Base-by-base conservation (phyloP, 2,888 invertebrate species). In the Parnassius smintheus region DNA sequence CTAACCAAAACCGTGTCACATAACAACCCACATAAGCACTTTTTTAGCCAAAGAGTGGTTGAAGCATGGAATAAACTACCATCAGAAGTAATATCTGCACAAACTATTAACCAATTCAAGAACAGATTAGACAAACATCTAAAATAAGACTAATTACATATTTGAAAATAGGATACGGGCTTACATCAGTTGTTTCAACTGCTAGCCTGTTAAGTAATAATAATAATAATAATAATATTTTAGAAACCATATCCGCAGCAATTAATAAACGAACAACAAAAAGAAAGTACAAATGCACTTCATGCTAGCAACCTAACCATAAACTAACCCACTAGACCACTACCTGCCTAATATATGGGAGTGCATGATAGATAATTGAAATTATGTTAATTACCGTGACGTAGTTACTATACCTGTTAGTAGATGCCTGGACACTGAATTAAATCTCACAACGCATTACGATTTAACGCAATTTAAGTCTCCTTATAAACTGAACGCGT, bases 391-490 rank as follows among this genome's bases (percentile, higher is more conserved):
- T 57, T 18, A 49, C 46, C 18, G 42, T 62, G 41, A 57, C 62
- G 62, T 53, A 53, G 49, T 13, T 11, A 41, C 56, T 57, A 52
- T 62, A 62, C 57, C 53, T 48, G 56, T 49, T 57, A 53, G 48
- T 62, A 56, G 56, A 56, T 57, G 13, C 13, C 13, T 49, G 13
- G 46, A 57, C 56, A 53, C 48, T 25, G 12, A 62, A 57, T 53
- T 53, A 25, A 42, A 53, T 57, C 35, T 62, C 49, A 53, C 62
- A 12, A 57, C 52, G 2, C 4, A 49, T 49, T 9, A 49, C 13
- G 18, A n/a, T 18, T 49, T 13, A 49, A 13, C 49, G 49, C 13
- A n/a, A 8, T 13, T 13, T 49, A 18, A 49, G n/a, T 13, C 13
- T 49, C 13, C 49, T 49, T 49, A 48, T 46, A 46, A 18, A 48